Evolutionary conservation across 2,797 vertebrate genomes (phyloP).

Genomic region (Anomalospiza imberbis): DNA sequence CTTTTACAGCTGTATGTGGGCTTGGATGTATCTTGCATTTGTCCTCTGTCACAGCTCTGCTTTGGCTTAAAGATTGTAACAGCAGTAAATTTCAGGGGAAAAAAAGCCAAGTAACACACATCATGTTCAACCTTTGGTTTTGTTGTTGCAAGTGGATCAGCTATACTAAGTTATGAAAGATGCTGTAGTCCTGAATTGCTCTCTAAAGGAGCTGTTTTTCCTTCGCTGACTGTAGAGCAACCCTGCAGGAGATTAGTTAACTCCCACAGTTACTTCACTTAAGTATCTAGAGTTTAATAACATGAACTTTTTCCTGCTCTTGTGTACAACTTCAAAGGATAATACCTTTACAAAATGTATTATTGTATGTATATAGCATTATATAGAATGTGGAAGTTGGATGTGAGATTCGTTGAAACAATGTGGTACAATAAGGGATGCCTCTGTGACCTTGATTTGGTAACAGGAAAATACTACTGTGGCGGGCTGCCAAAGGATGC

Average conservation of each 20-base stretch:
- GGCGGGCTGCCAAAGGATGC: constrained; percentile 41
- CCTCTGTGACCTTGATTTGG: constrained; percentile 55
- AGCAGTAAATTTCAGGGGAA: background rate
- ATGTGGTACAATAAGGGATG: background rate
- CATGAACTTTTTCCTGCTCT: background rate
- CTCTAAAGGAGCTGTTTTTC: background rate
- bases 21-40: background rate
- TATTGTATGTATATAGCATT: too few relatives aligned
- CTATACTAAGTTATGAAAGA: background rate
- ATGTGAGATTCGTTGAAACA: background rate
- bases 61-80: background rate
- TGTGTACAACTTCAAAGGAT: background rate
- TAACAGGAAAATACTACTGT: constrained; percentile 23
- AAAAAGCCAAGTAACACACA: background rate
- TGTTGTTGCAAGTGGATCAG: background rate
- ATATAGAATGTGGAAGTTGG: background rate
- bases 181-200: background rate
- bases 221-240: background rate
- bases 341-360: background rate
- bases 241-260: background rate
- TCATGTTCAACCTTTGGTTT: background rate
- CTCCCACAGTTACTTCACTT: background rate
- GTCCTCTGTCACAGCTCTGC: background rate
- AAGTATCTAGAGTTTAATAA: background rate
- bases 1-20: background rate